Conservation (phyloP, 2,888 invertebrate genomes). For the Microchrysa polita region DNA sequence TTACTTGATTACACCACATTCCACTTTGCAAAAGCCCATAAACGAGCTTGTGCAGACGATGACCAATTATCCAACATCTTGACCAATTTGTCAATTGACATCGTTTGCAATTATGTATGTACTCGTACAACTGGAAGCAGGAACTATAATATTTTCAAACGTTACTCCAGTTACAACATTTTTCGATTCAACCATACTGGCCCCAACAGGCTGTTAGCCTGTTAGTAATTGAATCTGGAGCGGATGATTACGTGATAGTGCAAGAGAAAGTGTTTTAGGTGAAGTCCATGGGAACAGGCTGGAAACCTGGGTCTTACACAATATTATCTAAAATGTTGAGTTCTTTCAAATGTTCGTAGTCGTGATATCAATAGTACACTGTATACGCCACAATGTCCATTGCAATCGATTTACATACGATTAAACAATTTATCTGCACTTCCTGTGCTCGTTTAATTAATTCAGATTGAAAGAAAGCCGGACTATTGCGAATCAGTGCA, state of each 20-base stretch:
- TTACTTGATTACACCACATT: not conserved
- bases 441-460: no score
- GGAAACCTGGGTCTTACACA: not conserved
- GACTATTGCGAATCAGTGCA: no score
- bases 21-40: not conserved
- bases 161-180: slow-evolving; percentile 14
- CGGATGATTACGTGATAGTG: slow-evolving; percentile 34
- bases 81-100: not conserved
- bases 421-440: no score
- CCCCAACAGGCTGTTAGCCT: not conserved
- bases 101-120: not conserved
- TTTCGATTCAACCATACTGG: not conserved
- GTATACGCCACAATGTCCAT: no score
- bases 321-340: no score
- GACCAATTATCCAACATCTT: not conserved
- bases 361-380: no score
- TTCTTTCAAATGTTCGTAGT: no score
- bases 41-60: not conserved
- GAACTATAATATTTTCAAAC: slow-evolving; percentile 18
- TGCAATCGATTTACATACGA: no score
- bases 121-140: slow-evolving; percentile 25
- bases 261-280: slow-evolving; percentile 20
- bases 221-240: slow-evolving; percentile 20
- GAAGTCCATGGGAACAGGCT: slow-evolving; percentile 17
- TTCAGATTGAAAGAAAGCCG: no score